Conservation (phyloP, 1,140 invertebrate genomes). For the Galleria mellonella region DNA sequence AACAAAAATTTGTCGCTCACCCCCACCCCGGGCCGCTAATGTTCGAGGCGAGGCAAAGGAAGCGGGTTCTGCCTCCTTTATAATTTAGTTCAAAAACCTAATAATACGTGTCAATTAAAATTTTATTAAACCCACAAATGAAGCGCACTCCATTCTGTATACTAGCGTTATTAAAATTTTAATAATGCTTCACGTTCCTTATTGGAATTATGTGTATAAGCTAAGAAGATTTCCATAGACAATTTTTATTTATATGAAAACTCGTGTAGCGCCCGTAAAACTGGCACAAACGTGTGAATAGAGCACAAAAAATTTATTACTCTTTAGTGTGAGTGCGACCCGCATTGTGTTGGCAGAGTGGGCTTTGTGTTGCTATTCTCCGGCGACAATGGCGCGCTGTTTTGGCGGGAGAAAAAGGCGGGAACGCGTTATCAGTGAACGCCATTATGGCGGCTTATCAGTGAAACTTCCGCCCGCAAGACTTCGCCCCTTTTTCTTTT, state of each 20-base stretch:
- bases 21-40: conserved; percentile 49
- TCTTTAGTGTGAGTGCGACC: conserved; percentile 22
- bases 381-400: conserved; percentile 51
- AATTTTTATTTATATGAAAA: background rate
- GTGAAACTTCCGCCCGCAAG: conserved; percentile 53
- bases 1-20: conserved; percentile 65
- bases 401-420: conserved; percentile 70
- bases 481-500: conserved; percentile 66
- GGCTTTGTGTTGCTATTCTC: conserved; percentile 56
- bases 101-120: conserved; percentile 73
- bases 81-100: conserved; percentile 66
- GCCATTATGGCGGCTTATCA: conserved; percentile 74
- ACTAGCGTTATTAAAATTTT: conserved; percentile 57
- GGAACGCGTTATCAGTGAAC: conserved; percentile 60
- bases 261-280: background rate
- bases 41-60: conserved; percentile 47
- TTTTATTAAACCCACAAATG: conserved; percentile 60
- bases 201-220: background rate
- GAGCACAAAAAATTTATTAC: conserved; percentile 29
- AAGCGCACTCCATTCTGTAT: conserved; percentile 41
- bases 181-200: conserved; percentile 25
- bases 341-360: conserved; percentile 30
- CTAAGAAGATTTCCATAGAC: conserved; percentile 1
- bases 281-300: conserved; percentile 7
- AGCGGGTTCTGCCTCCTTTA: conserved; percentile 54